Evolutionary conservation across 2,888 invertebrate genomes (phyloP).

Genomic region (Drosophila tanythrix): DNA sequence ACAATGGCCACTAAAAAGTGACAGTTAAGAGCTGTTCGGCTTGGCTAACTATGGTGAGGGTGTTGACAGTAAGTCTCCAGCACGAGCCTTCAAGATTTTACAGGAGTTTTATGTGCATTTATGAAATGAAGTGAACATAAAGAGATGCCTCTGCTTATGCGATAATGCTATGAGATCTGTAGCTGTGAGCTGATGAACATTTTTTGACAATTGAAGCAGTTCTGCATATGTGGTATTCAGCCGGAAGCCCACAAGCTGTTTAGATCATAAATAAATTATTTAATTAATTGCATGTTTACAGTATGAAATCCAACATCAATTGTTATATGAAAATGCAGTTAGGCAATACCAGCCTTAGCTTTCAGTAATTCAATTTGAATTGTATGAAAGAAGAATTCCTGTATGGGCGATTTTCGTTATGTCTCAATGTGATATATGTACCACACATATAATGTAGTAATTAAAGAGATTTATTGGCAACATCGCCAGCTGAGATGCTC

Average conservation of each 20-base stretch:
- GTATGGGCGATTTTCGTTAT: neutral
- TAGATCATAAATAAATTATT: neutral
- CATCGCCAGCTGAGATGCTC: slow-evolving; percentile 1
- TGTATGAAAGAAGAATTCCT: neutral
- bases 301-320: neutral
- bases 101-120: slow-evolving; percentile 23
- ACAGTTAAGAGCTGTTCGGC: slow-evolving; percentile 60
- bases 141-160: slow-evolving; percentile 3
- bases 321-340: neutral
- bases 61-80: slow-evolving; percentile 16
- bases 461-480: slow-evolving; percentile 7
- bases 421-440: neutral
- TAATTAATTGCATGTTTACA: neutral
- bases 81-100: slow-evolving; percentile 32
- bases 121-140: neutral
- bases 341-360: neutral
- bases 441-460: neutral
- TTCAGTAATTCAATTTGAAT: neutral
- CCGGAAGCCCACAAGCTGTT: neutral
- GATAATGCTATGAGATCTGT: neutral
- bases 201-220: neutral
- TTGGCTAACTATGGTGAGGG: slow-evolving; percentile 25
- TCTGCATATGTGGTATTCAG: neutral
- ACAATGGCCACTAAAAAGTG: slow-evolving; percentile 69
- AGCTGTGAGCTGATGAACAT: slow-evolving; percentile 1